Conservation (phyloP, 2,888 invertebrate species). For the Adela reaumurella region DNA sequence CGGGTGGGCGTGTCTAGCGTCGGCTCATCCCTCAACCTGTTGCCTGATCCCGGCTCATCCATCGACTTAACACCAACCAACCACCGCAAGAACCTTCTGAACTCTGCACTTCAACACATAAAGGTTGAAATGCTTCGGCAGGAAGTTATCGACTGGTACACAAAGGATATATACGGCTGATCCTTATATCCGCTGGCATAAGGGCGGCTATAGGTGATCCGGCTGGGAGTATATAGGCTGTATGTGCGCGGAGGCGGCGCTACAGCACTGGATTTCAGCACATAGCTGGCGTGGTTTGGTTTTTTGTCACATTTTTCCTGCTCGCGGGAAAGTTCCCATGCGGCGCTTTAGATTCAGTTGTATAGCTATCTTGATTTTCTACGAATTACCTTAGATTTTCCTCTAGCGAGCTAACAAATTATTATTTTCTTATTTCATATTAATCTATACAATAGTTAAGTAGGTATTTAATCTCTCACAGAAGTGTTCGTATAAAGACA, state of each 20-base stretch:
- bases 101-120: no score
- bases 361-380: no score
- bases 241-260: not conserved
- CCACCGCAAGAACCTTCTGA: not conserved
- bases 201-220: not conserved
- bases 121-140: no score
- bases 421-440: no score
- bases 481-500: no score
- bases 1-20: slow-evolving; percentile 36
- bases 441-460: no score
- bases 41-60: slow-evolving; percentile 48
- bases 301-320: not conserved
- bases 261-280: not conserved
- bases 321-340: no score
- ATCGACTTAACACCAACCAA: slow-evolving; percentile 9
- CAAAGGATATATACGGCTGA: not conserved
- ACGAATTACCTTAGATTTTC: no score
- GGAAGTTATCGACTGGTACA: no score
- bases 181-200: not conserved
- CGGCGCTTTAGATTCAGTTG: no score
- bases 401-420: no score
- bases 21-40: slow-evolving; percentile 55
- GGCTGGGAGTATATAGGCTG: not conserved
- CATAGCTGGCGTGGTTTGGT: not conserved
- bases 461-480: no score